Base-by-base conservation (phyloP, 2,888 invertebrate genomes). In the Drosophila paucipuncta region DNA sequence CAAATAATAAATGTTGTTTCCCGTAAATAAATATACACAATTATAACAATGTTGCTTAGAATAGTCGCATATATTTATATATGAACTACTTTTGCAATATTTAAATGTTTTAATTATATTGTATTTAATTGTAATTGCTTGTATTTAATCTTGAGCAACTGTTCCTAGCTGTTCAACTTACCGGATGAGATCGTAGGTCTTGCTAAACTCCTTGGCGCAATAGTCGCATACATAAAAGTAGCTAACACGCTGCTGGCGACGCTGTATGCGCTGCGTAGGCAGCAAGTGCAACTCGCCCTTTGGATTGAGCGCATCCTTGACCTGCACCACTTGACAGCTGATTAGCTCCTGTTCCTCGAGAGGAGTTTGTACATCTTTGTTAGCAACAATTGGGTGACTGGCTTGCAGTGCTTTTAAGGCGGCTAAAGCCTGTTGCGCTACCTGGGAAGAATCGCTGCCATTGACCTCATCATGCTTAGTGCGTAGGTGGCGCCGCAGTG, bases 151-250 rank as follows among this genome's bases (percentile, higher is more conserved):
- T 22, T 22, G 22, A 13, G 47, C 22, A 43, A 53, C 22, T 53
- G n/a, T 53, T 31, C 7, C n/a, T 31, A 25, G 30, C 1, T 25
- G 1, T 10, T 25, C 5, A 33, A 43, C 35, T 50, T 64, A 91
- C 91, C 92, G 90, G 35, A 92, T 71, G 3, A 90, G 73, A 75
- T 91, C 87, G 64, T 86, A 89, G 0, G 75, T 71, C 30, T 87
- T 86, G 37, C 75, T 72, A 65, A 92, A 91, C 39, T 83, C 79
- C 54, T 90, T 92, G 7, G 75, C 73, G 59, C 92, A 92, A 55
- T 78, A 85, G 35, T 82, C 80, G 49, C 92, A 92, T 2, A 83
- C 79, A 54, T 88, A 86, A 50, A 76, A 85, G 16, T 67, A 63
- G 3, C 59, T 57, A 9, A 16, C 28, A 6, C 66, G 77, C 13